Evolutionary conservation across 2,113 vertebrate species (phyloP), one percentile per base, ranked within the genome.

Genomic region (Girardinichthys multiradiatus): DNA sequence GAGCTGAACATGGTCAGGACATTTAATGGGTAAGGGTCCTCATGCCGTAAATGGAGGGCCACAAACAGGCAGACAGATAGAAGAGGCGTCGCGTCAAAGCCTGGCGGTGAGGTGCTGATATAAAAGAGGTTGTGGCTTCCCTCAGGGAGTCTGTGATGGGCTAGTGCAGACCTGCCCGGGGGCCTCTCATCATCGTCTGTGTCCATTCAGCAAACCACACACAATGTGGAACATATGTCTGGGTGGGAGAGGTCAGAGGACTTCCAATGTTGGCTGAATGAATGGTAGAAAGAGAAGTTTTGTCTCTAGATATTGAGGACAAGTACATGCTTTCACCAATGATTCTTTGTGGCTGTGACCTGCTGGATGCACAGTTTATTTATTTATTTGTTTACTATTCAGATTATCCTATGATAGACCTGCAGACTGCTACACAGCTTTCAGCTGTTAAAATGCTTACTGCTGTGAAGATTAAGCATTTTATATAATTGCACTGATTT

Each of bases 141-240:
- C 81, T 68, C 45, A 59, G 81, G 74, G 73, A 85, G 57, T 33
- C 72, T 72, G 74, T 68, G 67, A n/a, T 61, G 69, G 68, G 57
- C 67, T 73, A 72, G n/a, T 13, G 11, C 61, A 42, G 48, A 39
- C 45, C 71, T 65, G 79, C 79, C 76, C 74, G 66, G 69, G 86
- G 86, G 81, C 65, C 76, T 54, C 57, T 37, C 80, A 65, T 72
- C 67, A n/a, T 87, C 68, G 71, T 66, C 81, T 68, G 72, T 68
- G 68, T 88, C 80, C 73, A 80, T 82, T 87, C 84, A 84, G 78
- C 80, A 80, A 87, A 87, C 78, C 77, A 70, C 79, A 76, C 42
- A 45, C 42, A 45, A 45, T 45, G 42, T 19, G 42, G 72, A 72
- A 83, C 75, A 71, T 74, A 51, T 74, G 82, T 75, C 82, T 85